phyloP scores from a whole-genome alignment of 2,888 invertebrate species.

The Hylaea fasciaria region DNA sequence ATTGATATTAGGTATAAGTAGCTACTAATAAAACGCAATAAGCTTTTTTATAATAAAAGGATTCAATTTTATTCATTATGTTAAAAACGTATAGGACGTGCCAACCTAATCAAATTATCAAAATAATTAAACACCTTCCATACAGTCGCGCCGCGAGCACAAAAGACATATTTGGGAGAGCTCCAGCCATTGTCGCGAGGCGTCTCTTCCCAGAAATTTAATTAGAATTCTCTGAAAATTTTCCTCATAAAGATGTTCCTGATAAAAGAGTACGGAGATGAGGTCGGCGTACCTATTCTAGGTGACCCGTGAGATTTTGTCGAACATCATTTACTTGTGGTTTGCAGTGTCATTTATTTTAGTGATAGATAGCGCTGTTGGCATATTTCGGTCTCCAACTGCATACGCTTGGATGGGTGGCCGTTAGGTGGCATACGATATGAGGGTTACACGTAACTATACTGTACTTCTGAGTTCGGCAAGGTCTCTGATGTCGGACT shows the following conservation, averaged over 20 bases:
- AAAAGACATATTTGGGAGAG: slow-evolving; percentile 33
- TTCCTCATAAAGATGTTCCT: slow-evolving; percentile 69
- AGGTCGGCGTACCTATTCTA: slow-evolving; percentile 40
- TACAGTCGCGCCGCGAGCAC: slow-evolving; percentile 29
- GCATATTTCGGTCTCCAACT: no score
- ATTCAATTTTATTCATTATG: neutral
- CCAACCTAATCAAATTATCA: slow-evolving; percentile 22
- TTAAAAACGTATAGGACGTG: slow-evolving; percentile 11
- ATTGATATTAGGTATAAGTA: no score
- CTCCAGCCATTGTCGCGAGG: slow-evolving; percentile 57
- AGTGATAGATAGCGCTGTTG: no score
- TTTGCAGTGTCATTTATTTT: no score
- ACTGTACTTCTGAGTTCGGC: no score
- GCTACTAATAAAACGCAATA: no score
- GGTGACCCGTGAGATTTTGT: neutral
- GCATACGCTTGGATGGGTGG: no score
- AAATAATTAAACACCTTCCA: slow-evolving; percentile 27
- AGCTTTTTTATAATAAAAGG: no score
- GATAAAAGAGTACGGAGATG: slow-evolving; percentile 62
- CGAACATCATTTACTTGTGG: neutral
- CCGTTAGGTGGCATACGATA: no score
- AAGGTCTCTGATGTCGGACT: no score
- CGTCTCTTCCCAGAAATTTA: slow-evolving; percentile 69
- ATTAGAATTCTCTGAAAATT: slow-evolving; percentile 75
- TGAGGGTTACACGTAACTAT: no score